phyloP scores from a whole-genome alignment of 2,888 invertebrate genomes.

The Brachyopa scutellaris region DNA sequence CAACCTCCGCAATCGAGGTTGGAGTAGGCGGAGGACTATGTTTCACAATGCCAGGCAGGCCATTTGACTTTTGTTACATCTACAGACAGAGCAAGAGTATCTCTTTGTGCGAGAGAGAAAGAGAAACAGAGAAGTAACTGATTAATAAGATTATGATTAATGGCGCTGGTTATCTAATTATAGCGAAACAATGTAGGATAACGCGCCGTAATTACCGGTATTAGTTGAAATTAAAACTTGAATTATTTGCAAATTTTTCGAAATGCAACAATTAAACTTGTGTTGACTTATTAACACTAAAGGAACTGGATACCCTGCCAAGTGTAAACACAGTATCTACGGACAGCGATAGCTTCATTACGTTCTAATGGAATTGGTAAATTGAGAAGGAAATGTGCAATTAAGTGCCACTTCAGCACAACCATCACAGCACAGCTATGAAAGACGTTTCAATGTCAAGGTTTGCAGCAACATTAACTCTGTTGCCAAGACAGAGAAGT shows the following conservation, averaged over 20 bases:
- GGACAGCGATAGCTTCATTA: too few relatives aligned
- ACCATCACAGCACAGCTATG: constrained; percentile 10
- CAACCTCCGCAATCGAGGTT: neutral
- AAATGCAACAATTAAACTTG: too few relatives aligned
- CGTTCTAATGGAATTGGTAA: neutral
- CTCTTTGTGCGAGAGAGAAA: neutral
- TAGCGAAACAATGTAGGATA: constrained; percentile 52
- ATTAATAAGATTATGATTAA: constrained; percentile 66
- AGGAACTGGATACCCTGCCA: too few relatives aligned
- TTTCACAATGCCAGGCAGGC: constrained; percentile 47
- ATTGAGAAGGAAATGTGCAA: constrained; percentile 5
- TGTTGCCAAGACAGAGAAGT: constrained; percentile 22
- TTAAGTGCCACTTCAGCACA: constrained; percentile 29
- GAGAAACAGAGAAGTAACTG: constrained; percentile 12
- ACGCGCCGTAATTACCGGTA: constrained; percentile 45
- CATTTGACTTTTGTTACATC: constrained; percentile 39
- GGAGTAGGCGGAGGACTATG: constrained; percentile 25
- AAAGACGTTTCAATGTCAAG: constrained; percentile 49
- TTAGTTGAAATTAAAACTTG: constrained; percentile 54
- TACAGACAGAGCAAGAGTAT: neutral
- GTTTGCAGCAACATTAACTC: constrained; percentile 26
- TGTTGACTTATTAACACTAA: too few relatives aligned
- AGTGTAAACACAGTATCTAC: constrained; percentile 7
- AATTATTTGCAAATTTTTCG: constrained; percentile 37
- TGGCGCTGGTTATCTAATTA: constrained; percentile 66